Base-by-base conservation (phyloP, 2,113 vertebrate species). In the Paradisaea rubra region DNA sequence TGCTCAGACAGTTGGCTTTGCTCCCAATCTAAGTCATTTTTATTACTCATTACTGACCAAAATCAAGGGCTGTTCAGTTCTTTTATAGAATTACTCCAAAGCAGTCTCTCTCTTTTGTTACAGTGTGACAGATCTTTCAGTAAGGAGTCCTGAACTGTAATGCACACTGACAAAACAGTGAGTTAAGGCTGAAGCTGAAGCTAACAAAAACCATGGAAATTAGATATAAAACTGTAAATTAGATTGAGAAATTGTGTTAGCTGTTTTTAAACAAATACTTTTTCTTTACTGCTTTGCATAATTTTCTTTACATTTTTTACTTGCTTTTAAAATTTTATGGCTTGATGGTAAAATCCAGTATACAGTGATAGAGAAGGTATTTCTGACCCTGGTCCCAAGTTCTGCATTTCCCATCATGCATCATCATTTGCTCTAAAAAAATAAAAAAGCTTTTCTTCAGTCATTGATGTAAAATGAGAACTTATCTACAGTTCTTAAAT, bases 51-150 rank as follows among this genome's bases (percentile, higher is more conserved):
- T 95, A 81, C 66, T 72, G 81, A 45, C 41, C 53, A 42, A 89
- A 93, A 91, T 76, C 91, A 91, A 82, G 35, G 56, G 31, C 23
- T 81, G 86, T 92, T 88, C 69, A 87, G 41, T 91, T 95, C 69
- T 54, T 81, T 85, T 93, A 45, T 22, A 81, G 39, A 92, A 91
- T 91, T 87, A 79, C 76, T 87, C 77, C 35, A 81, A 74, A 76
- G 45, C n/a, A 89, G 30, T 30, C 61, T 89, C 47, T 81, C 27
- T 70, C 64, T 77, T 91, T 91, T 86, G 28, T 92, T 85, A 60
- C 44, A 69, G n/a, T 78, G 39, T 35, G 53, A 87, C 41, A 85
- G 57, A 68, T 65, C 53, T 68, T 95, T 84, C 89, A 92, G 13
- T 69, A 91, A 56, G 47, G 18, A 70, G 42, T 68, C 31, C 23